Evolutionary conservation across 2,113 vertebrate genomes (phyloP).

Genomic region (Brachyistius frenatus): DNA sequence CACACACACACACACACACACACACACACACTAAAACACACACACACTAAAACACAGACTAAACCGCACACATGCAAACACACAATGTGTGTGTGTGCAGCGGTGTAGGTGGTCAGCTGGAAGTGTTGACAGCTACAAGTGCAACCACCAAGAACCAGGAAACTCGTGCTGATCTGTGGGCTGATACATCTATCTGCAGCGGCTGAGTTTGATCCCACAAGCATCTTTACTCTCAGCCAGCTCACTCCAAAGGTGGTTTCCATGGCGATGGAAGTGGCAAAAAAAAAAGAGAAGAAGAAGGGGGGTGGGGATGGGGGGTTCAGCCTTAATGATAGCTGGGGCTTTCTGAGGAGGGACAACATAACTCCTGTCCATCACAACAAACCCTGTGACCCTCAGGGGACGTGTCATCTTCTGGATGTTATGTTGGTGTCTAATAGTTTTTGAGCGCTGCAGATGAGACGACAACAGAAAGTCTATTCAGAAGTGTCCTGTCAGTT

Average conservation of each 20-base stretch:
- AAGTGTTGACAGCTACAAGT: constrained; percentile 65
- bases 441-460: neutral
- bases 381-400: neutral
- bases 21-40: constrained; percentile 8
- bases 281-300: neutral
- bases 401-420: neutral
- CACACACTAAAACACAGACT: neutral
- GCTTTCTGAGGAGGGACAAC: constrained; percentile 33
- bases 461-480: too few species aligned
- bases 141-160: constrained; percentile 58
- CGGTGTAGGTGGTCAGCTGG: constrained; percentile 14
- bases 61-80: constrained; percentile 5
- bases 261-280: constrained; percentile 29
- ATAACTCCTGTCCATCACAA: constrained; percentile 31
- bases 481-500: neutral
- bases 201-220: constrained; percentile 33
- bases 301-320: neutral
- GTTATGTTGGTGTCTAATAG: neutral
- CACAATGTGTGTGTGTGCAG: neutral
- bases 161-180: constrained; percentile 49
- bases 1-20: constrained; percentile 24
- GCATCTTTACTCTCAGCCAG: constrained; percentile 15
- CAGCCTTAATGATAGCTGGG: constrained; percentile 44
- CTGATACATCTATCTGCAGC: constrained; percentile 39
- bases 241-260: constrained; percentile 52